Percentiles rank a stretch among this genome's conserved stretches.
These are phyloP conservation scores for Elysia crispata DNA, from an alignment of 2,888 invertebrate species.

Conservation along the genomic window DNA sequence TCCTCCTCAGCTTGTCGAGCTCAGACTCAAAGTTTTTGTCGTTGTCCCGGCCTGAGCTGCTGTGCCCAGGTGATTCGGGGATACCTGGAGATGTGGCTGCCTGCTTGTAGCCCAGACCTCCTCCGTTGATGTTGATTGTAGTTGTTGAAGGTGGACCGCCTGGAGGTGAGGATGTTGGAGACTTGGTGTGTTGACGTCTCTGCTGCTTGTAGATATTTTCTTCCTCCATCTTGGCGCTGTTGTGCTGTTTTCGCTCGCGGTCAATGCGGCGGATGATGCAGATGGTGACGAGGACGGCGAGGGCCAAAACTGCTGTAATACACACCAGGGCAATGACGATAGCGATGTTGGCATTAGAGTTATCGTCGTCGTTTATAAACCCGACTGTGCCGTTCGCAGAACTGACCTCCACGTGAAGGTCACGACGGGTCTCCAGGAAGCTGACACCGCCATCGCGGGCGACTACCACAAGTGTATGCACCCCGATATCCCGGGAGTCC, in stretches of 20 bases:
- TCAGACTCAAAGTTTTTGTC: conserved; percentile 55
- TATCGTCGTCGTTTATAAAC: conserved; percentile 43
- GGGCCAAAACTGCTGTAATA: conserved; percentile 63
- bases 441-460: conserved; percentile 63
- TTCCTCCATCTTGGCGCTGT: conserved; percentile 53
- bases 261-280: conserved; percentile 64
- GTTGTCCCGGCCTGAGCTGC: background rate
- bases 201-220: conserved; percentile 53
- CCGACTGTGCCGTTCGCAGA: conserved; percentile 59
- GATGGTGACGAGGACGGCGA: conserved; percentile 65
- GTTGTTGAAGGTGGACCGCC: background rate
- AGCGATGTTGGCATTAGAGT: conserved; percentile 62
- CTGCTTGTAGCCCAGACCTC: no score
- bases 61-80: no score
- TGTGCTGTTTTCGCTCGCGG: conserved; percentile 55
- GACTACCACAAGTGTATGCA: conserved; percentile 63
- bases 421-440: conserved; percentile 57
- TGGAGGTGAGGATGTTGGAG: conserved; percentile 19
- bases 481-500: conserved; percentile 58
- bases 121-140: no score
- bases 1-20: conserved; percentile 62
- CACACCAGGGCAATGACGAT: conserved; percentile 67
- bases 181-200: background rate
- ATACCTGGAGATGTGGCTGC: no score
- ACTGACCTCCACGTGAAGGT: conserved; percentile 59